phyloP scores from a whole-genome alignment of 2,797 vertebrate genomes.

The Craterocephalus amniculus region DNA sequence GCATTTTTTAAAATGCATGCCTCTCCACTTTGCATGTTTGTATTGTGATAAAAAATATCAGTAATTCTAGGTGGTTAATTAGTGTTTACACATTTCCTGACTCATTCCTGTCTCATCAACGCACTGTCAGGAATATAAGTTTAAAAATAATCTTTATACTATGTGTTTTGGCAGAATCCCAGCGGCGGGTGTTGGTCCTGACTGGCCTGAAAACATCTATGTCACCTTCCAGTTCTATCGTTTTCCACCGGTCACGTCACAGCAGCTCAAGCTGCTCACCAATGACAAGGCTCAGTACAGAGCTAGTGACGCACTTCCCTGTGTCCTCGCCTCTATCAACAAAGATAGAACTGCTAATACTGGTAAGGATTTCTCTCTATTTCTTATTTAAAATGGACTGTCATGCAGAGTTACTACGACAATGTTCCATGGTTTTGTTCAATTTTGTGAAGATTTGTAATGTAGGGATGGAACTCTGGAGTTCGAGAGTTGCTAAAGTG shows the following conservation, averaged over 20 bases:
- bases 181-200: conserved; percentile 42
- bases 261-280: conserved; percentile 85
- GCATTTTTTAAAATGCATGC: conserved; percentile 16
- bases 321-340: conserved; percentile 80
- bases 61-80: conserved; percentile 7
- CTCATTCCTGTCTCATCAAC: background rate
- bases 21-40: conserved; percentile 1
- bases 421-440: background rate
- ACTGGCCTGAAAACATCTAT: conserved; percentile 86
- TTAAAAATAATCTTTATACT: background rate
- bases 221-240: conserved; percentile 98
- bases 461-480: background rate
- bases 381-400: background rate
- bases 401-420: background rate
- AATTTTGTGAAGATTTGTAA: background rate
- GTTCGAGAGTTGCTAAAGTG: no score
- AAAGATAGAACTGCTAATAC: conserved; percentile 79
- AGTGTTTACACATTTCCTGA: background rate
- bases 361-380: conserved; percentile 78
- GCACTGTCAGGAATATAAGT: background rate
- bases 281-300: conserved; percentile 23
- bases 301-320: conserved; percentile 49
- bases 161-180: conserved; percentile 74
- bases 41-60: conserved; percentile 9
- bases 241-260: conserved; percentile 87